phyloP scores from a whole-genome alignment of 92 coral and sea anemone species.

The Anthopleura xanthogrammica region DNA sequence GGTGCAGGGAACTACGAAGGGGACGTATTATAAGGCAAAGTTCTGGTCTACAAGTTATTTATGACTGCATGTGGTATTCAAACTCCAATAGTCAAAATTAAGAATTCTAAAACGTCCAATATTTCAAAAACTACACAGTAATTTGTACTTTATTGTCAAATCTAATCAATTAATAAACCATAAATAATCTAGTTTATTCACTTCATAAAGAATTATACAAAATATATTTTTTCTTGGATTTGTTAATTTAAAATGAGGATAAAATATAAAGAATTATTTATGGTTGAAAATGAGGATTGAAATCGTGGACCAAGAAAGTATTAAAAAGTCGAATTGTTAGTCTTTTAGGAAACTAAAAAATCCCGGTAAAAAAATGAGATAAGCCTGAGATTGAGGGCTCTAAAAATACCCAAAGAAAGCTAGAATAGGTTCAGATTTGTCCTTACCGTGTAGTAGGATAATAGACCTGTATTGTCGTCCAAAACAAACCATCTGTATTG shows the following conservation, averaged over 20 bases:
- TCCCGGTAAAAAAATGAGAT: not conserved
- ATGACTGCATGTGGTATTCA: too few relatives aligned
- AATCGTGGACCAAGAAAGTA: not conserved
- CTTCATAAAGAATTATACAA: not conserved
- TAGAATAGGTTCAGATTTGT: not conserved
- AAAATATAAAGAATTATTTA: not conserved
- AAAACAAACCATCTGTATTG: slow-evolving; percentile 98
- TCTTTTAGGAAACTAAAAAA: not conserved
- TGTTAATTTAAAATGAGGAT: not conserved
- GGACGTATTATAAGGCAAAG: not conserved
- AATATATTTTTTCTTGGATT: too few relatives aligned
- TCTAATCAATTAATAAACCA: not conserved
- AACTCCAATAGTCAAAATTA: not conserved
- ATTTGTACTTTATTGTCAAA: not conserved
- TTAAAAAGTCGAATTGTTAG: not conserved
- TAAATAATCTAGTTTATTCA: not conserved
- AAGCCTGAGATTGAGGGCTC: not conserved
- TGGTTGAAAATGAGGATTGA: not conserved
- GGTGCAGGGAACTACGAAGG: too few relatives aligned
- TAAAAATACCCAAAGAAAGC: not conserved
- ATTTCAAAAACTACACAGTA: not conserved
- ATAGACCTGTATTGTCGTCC: slow-evolving; percentile 91
- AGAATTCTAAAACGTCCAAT: too few relatives aligned
- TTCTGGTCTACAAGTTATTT: too few relatives aligned
- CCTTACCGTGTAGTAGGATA: slow-evolving; percentile 93